phyloP scores from a whole-genome alignment of 2,888 invertebrate species.

The Hemithea aestivaria region DNA sequence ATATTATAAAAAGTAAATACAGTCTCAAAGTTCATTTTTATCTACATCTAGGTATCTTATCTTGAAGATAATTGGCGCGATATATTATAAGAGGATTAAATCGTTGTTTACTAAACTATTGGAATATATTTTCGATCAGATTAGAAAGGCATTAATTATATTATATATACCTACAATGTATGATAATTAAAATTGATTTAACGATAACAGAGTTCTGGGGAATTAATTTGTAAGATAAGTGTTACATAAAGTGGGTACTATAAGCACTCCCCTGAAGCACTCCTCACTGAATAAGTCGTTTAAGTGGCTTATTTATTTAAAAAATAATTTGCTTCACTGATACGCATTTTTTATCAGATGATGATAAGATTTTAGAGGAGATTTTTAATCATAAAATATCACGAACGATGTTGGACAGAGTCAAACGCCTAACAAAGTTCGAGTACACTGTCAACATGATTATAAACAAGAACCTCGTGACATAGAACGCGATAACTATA shows the following conservation, averaged over 20 bases:
- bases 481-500: constrained; percentile 5
- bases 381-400: too few species aligned
- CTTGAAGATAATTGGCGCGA: constrained; percentile 7
- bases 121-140: constrained; percentile 2
- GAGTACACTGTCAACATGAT: constrained; percentile 7
- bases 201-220: too few species aligned
- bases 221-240: too few species aligned
- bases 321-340: too few species aligned
- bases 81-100: constrained; percentile 16
- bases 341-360: too few species aligned
- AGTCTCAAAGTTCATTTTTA: constrained; percentile 5
- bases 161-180: neutral
- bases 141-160: neutral
- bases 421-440: constrained; percentile 6
- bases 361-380: too few species aligned
- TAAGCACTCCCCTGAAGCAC: too few species aligned
- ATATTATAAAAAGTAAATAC: constrained; percentile 3
- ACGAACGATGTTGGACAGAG: too few species aligned
- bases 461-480: constrained; percentile 3
- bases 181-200: too few species aligned
- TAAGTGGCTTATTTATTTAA: too few species aligned
- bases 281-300: too few species aligned
- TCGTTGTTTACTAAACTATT: constrained; percentile 8
- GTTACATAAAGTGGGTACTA: too few species aligned
- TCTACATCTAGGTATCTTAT: constrained; percentile 7